phyloP scores from a whole-genome alignment of 2,113 vertebrate species.

The Steatornis caripensis region DNA sequence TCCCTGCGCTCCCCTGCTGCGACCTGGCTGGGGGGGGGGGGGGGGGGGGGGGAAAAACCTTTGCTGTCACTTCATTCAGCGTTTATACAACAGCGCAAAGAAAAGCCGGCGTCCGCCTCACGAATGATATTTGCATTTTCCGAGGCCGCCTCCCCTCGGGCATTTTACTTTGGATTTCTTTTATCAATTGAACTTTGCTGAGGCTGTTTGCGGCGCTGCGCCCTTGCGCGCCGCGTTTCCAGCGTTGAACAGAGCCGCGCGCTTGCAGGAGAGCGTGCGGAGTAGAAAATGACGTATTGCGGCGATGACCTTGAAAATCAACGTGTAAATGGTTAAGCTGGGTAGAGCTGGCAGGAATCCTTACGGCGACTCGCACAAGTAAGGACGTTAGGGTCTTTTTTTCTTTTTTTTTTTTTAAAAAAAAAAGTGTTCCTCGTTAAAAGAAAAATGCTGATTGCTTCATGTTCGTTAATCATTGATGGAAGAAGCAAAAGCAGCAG shows the following conservation, averaged over 20 bases:
- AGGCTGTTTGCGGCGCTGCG: background rate
- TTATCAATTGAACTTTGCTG: background rate
- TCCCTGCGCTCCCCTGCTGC: background rate
- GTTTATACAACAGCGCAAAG: background rate
- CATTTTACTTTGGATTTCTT: background rate
- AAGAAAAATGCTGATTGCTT: background rate
- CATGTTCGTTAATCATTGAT: conserved; percentile 18
- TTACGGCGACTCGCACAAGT: background rate
- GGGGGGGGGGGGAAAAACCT: too few relatives aligned
- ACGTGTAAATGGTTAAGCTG: background rate
- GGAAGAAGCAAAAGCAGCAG: background rate
- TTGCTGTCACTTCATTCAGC: background rate
- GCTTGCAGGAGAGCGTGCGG: background rate
- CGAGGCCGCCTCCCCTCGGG: background rate
- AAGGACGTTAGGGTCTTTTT: background rate
- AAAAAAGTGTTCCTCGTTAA: background rate
- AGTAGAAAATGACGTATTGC: background rate
- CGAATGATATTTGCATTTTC: background rate
- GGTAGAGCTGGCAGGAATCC: background rate
- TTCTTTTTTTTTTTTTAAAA: background rate
- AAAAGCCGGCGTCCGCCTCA: background rate
- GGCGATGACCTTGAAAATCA: conserved; percentile 5
- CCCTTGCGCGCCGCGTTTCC: background rate
- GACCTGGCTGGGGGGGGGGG: background rate
- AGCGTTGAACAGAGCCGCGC: background rate